Conservation (phyloP, 2,888 invertebrate species). For the Drosophila emarginata region DNA sequence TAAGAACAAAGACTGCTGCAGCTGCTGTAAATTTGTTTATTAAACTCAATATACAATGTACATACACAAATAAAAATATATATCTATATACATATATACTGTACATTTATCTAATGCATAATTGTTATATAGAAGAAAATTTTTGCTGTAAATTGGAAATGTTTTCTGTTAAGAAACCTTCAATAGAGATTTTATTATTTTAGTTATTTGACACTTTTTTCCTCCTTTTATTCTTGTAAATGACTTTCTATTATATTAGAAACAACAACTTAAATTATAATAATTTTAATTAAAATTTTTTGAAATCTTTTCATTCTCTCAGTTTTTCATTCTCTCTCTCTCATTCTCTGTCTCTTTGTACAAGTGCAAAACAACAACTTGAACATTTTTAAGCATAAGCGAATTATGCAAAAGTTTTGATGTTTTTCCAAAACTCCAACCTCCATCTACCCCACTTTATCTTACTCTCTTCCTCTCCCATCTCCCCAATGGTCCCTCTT, state of each 20-base stretch:
- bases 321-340: background rate
- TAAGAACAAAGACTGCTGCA: conserved; percentile 44
- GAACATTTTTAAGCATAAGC: conserved; percentile 74
- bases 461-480: background rate
- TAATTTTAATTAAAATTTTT: conserved; percentile 74
- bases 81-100: conserved; percentile 20
- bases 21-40: conserved; percentile 70
- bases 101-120: conserved; percentile 18
- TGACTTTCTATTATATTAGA: conserved; percentile 4
- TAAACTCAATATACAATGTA: conserved; percentile 26
- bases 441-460: background rate
- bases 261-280: conserved; percentile 63
- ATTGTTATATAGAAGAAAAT: background rate
- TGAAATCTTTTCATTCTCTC: conserved; percentile 11
- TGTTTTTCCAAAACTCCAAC: conserved; percentile 53
- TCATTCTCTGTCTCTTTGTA: conserved; percentile 8
- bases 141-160: conserved; percentile 14
- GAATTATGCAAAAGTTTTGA: conserved; percentile 76
- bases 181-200: background rate
- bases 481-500: background rate
- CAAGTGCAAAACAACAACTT: conserved; percentile 59
- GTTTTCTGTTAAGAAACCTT: conserved; percentile 9
- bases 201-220: background rate
- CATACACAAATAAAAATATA: conserved; percentile 29
- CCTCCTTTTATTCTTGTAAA: background rate